phyloP scores from a whole-genome alignment of 2,888 invertebrate species.

The Diarsia brunnea region DNA sequence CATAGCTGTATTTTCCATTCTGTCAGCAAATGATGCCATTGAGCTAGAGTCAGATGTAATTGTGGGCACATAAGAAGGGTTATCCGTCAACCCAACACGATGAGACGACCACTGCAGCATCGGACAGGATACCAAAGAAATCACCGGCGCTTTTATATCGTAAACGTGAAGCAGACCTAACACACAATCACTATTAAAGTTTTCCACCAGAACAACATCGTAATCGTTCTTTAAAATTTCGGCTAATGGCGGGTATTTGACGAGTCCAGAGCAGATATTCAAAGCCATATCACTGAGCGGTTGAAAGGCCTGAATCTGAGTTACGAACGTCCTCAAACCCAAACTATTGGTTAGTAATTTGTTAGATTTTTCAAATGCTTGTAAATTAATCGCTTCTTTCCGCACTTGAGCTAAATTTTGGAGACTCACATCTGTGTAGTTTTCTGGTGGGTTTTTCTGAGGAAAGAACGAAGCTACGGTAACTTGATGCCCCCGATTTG shows the following conservation, averaged over 20 bases:
- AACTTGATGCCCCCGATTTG: slow-evolving; percentile 90
- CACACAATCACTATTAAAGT: slow-evolving; percentile 92
- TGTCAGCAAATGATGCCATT: slow-evolving; percentile 86
- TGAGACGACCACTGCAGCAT: slow-evolving; percentile 90
- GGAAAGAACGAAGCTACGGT: slow-evolving; percentile 92
- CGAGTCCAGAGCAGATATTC: slow-evolving; percentile 78
- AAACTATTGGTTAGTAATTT: slow-evolving; percentile 68
- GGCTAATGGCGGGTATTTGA: slow-evolving; percentile 78
- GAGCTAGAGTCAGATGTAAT: slow-evolving; percentile 86
- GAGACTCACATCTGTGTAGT: slow-evolving; percentile 83
- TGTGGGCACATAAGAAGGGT: slow-evolving; percentile 89
- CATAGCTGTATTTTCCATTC: slow-evolving; percentile 81
- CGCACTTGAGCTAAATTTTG: slow-evolving; percentile 79
- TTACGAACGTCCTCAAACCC: slow-evolving; percentile 74
- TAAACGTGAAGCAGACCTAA: slow-evolving; percentile 90
- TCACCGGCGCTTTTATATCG: slow-evolving; percentile 87
- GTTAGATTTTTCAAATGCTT: slow-evolving; percentile 74
- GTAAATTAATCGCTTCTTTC: slow-evolving; percentile 78
- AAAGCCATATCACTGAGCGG: slow-evolving; percentile 78
- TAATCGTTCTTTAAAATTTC: slow-evolving; percentile 85
- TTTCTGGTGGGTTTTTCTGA: slow-evolving; percentile 80
- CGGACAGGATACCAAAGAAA: slow-evolving; percentile 89
- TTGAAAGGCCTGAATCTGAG: slow-evolving; percentile 74
- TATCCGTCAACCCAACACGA: slow-evolving; percentile 85
- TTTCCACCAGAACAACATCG: slow-evolving; percentile 91